Conservation (phyloP, 64 coral and sea anemone genomes). For the Dendronephthya gigantea region DNA sequence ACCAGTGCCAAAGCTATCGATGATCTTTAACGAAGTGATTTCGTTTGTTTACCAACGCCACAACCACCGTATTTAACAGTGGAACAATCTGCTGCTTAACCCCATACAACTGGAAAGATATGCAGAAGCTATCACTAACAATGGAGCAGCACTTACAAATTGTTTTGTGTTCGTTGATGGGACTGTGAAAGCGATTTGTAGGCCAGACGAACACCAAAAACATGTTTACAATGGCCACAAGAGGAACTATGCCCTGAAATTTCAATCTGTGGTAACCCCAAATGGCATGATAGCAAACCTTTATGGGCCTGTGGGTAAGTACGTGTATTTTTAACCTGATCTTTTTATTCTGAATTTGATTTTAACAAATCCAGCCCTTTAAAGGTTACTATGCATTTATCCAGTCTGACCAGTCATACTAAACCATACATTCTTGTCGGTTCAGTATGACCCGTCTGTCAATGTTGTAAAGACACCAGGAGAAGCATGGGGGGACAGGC, state of each 20-base stretch:
- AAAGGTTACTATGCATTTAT: too few species aligned
- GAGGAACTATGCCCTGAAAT: constrained; percentile 8
- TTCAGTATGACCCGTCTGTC: too few species aligned
- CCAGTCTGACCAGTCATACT: too few species aligned
- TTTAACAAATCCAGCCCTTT: too few species aligned
- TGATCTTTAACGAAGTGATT: constrained; percentile 3
- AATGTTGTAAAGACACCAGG: too few species aligned
- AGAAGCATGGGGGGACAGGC: too few species aligned
- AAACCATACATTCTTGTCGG: too few species aligned
- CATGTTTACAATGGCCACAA: constrained; percentile 37
- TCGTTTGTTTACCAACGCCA: neutral
- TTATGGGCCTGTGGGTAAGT: constrained; percentile 20
- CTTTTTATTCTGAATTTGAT: too few species aligned
- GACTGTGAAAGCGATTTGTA: constrained; percentile 30
- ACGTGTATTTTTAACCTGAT: neutral
- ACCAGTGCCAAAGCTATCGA: constrained; percentile 19
- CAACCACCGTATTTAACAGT: neutral
- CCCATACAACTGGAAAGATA: neutral
- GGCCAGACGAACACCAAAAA: constrained; percentile 4
- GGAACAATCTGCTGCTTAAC: neutral
- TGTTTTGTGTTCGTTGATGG: constrained; percentile 40
- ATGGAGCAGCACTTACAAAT: constrained; percentile 24
- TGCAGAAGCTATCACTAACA: neutral
- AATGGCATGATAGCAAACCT: constrained; percentile 26
- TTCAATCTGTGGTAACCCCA: constrained; percentile 17